phyloP scores from a whole-genome alignment of 2,888 invertebrate genomes.

The Xanthia icteritia region DNA sequence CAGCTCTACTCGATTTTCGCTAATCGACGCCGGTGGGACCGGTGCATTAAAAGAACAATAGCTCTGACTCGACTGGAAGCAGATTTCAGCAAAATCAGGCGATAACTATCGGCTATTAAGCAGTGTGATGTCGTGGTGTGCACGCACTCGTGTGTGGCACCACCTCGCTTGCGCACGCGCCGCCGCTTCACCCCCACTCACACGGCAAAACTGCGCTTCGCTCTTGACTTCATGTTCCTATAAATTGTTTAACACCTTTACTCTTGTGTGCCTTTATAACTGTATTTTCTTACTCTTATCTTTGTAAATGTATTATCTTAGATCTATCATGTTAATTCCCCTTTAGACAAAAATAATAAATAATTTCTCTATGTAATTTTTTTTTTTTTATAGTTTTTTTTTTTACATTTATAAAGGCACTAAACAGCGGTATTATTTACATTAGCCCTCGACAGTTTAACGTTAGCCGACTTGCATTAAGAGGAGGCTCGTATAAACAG shows the following conservation, averaged over 20 bases:
- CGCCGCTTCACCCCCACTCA: conserved; percentile 80
- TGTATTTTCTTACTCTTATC: neutral
- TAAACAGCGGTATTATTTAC: neutral
- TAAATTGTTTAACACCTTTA: neutral
- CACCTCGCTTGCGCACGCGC: conserved; percentile 71
- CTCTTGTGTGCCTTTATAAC: conserved; percentile 36
- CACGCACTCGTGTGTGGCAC: conserved; percentile 37
- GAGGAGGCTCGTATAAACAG: neutral
- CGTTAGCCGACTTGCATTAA: neutral
- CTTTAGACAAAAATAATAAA: no score
- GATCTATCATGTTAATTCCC: no score
- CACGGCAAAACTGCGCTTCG: conserved; percentile 60
- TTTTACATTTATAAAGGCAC: conserved; percentile 12
- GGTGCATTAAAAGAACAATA: no score
- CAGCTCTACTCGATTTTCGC: no score
- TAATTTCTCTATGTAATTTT: no score
- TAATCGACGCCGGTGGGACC: no score
- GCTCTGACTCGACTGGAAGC: neutral
- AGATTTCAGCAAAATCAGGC: neutral
- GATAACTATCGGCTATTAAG: neutral
- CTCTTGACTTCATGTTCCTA: conserved; percentile 20
- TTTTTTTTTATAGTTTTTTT: no score
- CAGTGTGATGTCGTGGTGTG: neutral
- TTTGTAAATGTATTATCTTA: no score
- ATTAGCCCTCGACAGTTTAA: neutral